Evolutionary conservation across 2,888 invertebrate genomes (phyloP).

Genomic region (Agrilus cyanescens): DNA sequence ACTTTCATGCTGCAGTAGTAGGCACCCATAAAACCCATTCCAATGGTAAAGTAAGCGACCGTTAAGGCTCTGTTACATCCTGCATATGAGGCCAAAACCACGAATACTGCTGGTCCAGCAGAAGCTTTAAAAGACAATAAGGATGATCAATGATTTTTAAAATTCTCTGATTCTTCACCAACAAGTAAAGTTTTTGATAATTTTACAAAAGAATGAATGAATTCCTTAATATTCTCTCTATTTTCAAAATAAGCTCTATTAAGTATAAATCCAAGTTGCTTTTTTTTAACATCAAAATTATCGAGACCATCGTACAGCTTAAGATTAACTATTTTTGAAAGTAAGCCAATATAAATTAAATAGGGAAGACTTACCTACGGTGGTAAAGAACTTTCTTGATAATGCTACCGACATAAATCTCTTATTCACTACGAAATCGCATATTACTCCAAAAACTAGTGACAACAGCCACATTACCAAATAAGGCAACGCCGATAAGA

Average conservation of each 20-base stretch:
- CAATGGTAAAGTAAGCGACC: conserved; percentile 43
- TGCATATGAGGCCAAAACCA: conserved; percentile 50
- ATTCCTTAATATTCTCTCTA: too few species aligned
- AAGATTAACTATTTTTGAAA: too few species aligned
- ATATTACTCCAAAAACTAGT: conserved; percentile 50
- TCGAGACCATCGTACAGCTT: too few species aligned
- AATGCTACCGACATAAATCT: conserved; percentile 43
- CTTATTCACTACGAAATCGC: conserved; percentile 54
- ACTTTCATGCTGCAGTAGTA: conserved; percentile 58
- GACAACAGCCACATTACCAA: conserved; percentile 56
- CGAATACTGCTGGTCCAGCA: conserved; percentile 47
- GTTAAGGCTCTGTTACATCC: conserved; percentile 43
- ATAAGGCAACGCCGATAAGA: conserved; percentile 52
- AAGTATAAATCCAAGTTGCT: too few species aligned
- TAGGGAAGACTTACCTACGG: conserved; percentile 42
- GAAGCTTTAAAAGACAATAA: conserved; percentile 37
- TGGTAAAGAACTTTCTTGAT: conserved; percentile 55
- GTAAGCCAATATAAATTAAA: too few species aligned
- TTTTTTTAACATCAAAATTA: too few species aligned
- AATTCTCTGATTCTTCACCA: too few species aligned
- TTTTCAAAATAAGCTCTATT: too few species aligned
- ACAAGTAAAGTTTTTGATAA: too few species aligned
- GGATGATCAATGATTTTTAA: not conserved
- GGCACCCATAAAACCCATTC: conserved; percentile 56
- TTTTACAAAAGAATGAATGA: too few species aligned